These are phyloP conservation scores for Simalia tracyae DNA, from an alignment of 2,797 vertebrate genomes.

Conservation along the genomic window DNA sequence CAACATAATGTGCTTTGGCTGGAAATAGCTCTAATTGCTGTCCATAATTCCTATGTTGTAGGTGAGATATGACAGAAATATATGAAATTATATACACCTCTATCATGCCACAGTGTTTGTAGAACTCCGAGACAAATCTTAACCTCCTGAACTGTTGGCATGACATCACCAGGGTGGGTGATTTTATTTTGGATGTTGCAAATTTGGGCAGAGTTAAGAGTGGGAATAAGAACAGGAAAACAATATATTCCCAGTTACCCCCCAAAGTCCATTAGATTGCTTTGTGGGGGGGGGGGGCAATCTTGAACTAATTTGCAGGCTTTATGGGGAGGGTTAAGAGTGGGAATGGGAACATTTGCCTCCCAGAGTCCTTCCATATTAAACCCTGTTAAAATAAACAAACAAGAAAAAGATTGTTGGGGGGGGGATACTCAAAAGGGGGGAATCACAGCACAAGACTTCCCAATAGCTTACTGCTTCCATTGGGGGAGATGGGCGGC, in stretches of 20 bases:
- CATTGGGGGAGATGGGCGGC: neutral
- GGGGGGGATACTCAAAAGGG: neutral
- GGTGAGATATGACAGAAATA: neutral
- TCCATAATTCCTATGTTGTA: neutral
- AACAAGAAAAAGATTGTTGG: neutral
- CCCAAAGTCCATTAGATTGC: neutral
- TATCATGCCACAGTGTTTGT: neutral
- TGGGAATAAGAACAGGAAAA: neutral
- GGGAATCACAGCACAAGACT: neutral
- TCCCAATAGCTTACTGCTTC: neutral
- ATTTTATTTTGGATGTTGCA: neutral
- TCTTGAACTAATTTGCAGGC: neutral
- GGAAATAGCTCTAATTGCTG: neutral
- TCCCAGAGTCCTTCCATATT: neutral
- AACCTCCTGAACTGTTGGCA: neutral
- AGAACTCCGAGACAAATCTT: neutral
- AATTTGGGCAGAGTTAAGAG: neutral
- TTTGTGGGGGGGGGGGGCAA: neutral
- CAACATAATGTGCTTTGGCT: neutral
- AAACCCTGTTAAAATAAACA: neutral
- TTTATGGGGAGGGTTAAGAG: neutral
- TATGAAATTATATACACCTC: neutral
- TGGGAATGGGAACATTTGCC: neutral
- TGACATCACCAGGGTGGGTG: neutral
- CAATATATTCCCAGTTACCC: neutral